Evolutionary conservation across 2,888 invertebrate genomes (phyloP), one percentile per base, ranked within the genome.

Genomic region (Hypomecis punctinalis): DNA sequence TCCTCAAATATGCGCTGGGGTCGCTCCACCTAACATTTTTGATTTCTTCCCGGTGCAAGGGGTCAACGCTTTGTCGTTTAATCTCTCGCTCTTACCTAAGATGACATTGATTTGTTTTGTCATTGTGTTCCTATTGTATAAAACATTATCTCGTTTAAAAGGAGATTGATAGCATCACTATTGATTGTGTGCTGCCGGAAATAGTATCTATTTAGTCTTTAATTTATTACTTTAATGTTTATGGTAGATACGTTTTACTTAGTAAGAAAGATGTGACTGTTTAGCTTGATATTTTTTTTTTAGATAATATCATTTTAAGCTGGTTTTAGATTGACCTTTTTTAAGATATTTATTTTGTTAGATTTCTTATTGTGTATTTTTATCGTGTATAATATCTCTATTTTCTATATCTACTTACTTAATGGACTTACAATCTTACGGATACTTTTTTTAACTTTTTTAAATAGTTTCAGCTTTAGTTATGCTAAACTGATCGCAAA

Each of bases 1-100:
- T 81, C 82, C 81, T 87, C 88, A 91, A 82, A 89, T 89, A 90
- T 90, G 85, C 81, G 84, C 80, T 80, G 79, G 87, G 86, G 83
- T 81, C 77, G 81, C 73, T 68, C 64, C 42, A 72, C 76, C 83
- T 79, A 84, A 83, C 76, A 85, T 85, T 90, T 88, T 88, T 86
- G 85, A 88, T 88, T 88, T 84, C 80, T 72, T 86, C 85, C 85
- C 82, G 86, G 85, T 83, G 80, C 82, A 79, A 80, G 82, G 84
- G 86, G 85, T 82, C 83, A 82, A 79, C 74, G 76, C 73, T 76
- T 78, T 76, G 73, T 73, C 76, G 70, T 78, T 78, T 81, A 84
- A 85, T 88, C 83, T 83, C 80, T 79, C 78, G 74, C 74, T 73
- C 70, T 80, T 78, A 75, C 78, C 74, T 77, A 78, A 80, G 75